phyloP scores from a whole-genome alignment of 2,888 invertebrate genomes.

The Hetaerina titia region DNA sequence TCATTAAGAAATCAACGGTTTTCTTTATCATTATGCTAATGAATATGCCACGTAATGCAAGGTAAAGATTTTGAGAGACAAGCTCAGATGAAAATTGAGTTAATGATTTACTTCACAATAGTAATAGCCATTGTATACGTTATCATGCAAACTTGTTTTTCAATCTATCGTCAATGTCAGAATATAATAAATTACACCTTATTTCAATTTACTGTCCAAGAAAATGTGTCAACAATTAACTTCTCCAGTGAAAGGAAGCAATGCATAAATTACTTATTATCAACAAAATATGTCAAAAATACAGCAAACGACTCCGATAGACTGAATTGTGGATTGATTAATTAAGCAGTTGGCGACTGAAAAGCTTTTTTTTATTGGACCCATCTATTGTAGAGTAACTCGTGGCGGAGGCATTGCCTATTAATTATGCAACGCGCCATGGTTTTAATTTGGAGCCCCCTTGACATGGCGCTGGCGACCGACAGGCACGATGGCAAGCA shows the following conservation, averaged over 20 bases:
- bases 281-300: background rate
- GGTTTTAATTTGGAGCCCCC: background rate
- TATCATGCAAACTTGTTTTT: background rate
- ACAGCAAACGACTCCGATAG: background rate
- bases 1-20: too few relatives aligned
- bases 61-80: too few relatives aligned
- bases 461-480: background rate
- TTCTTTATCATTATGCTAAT: too few relatives aligned
- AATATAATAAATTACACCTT: background rate
- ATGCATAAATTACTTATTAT: slow-evolving; percentile 18
- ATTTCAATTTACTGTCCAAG: background rate
- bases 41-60: too few relatives aligned
- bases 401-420: background rate
- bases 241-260: background rate
- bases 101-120: background rate
- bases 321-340: background rate
- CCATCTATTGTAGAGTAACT: background rate
- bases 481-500: too few relatives aligned
- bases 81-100: too few relatives aligned
- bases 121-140: background rate
- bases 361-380: background rate
- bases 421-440: background rate
- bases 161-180: background rate
- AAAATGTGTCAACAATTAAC: slow-evolving; percentile 3
- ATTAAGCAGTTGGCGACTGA: background rate